These are phyloP conservation scores for Hylaeus volcanicus DNA, from an alignment of 1,140 invertebrate species.

Conservation along the genomic window DNA sequence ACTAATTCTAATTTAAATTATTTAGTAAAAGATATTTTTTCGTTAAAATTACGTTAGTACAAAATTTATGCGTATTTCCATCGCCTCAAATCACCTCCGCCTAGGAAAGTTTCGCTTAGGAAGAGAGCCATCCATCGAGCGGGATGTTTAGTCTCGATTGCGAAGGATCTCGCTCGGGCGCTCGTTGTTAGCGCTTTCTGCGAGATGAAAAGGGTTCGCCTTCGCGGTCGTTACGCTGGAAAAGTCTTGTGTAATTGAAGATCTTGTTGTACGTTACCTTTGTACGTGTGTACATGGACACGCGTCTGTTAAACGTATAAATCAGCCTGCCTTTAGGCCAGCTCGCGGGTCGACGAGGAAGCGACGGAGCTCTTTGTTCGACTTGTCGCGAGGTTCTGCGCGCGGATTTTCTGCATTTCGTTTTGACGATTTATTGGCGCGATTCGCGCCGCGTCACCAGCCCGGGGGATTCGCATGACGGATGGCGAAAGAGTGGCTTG, in stretches of 20 bases:
- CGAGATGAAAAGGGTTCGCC: constrained; percentile 38
- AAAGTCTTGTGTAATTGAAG: constrained; percentile 46
- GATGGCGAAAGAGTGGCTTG: constrained; percentile 16
- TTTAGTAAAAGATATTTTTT: too few species aligned
- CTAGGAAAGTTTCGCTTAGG: constrained; percentile 15
- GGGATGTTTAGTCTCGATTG: constrained; percentile 16
- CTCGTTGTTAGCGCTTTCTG: constrained; percentile 33
- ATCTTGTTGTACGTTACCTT: constrained; percentile 38
- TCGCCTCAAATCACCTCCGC: not conserved
- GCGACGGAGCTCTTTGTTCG: constrained; percentile 33
- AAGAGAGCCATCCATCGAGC: constrained; percentile 31
- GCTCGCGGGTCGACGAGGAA: not conserved
- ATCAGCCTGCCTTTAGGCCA: constrained; percentile 31
- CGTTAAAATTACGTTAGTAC: too few species aligned
- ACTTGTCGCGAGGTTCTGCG: constrained; percentile 51
- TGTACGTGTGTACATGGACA: constrained; percentile 22
- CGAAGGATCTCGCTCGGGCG: constrained; percentile 14
- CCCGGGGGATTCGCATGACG: constrained; percentile 15
- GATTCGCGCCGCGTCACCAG: constrained; percentile 46
- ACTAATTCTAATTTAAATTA: too few species aligned
- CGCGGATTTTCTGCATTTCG: constrained; percentile 59
- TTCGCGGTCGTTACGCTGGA: constrained; percentile 42
- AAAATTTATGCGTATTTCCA: not conserved
- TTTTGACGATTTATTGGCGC: constrained; percentile 72
- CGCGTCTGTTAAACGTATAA: constrained; percentile 28